These are phyloP conservation scores for Geopemphigus sp. DNA, from an alignment of 1,140 invertebrate species.

Conservation along the genomic window DNA sequence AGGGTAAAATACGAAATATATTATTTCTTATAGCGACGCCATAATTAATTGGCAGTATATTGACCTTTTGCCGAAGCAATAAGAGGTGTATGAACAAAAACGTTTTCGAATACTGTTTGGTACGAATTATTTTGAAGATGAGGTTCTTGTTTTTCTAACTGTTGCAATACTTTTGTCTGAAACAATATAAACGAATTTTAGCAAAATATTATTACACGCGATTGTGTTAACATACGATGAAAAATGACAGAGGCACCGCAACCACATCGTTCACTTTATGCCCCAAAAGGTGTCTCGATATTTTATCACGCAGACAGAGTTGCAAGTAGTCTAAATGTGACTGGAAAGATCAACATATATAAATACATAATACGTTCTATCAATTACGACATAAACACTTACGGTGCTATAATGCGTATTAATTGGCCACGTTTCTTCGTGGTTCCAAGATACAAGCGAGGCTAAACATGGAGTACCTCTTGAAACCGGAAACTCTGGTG, in stretches of 20 bases:
- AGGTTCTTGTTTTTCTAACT: neutral
- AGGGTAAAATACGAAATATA: no score
- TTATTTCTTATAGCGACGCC: neutral
- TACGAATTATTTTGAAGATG: neutral
- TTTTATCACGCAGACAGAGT: conserved; percentile 37
- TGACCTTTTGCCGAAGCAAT: conserved; percentile 7
- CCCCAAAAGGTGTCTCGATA: conserved; percentile 44
- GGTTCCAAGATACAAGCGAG: conserved; percentile 49
- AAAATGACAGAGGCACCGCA: conserved; percentile 36
- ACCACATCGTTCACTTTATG: conserved; percentile 35
- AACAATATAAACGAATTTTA: conserved; percentile 8
- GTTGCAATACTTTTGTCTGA: conserved; percentile 25
- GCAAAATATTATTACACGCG: neutral
- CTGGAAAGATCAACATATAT: conserved; percentile 2
- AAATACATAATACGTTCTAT: neutral
- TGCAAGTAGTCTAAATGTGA: neutral
- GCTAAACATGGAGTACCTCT: conserved; percentile 50
- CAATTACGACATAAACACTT: neutral
- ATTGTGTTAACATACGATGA: conserved; percentile 29
- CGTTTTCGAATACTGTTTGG: conserved; percentile 33
- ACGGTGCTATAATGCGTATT: conserved; percentile 20
- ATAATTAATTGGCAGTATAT: neutral
- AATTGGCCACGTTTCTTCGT: conserved; percentile 50
- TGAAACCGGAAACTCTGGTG: conserved; percentile 48
- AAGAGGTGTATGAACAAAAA: conserved; percentile 15